phyloP scores from a whole-genome alignment of 1,140 invertebrate species.

The Hesperophylax magnus region DNA sequence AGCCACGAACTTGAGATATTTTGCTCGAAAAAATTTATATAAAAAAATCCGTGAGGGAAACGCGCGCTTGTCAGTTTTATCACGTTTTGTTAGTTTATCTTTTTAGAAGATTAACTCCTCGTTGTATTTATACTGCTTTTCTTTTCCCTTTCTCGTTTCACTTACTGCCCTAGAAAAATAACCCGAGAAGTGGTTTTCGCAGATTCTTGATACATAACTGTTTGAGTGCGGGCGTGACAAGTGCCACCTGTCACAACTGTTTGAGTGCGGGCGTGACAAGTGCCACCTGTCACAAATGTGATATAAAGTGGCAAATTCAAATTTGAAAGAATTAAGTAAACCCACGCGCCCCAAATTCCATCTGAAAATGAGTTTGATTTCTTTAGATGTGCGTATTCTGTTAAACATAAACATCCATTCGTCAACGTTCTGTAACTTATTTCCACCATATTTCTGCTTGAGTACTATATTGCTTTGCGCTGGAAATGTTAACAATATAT shows the following conservation, averaged over 20 bases:
- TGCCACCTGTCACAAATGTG: no score
- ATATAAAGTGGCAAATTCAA: no score
- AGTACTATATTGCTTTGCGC: no score
- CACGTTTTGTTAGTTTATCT: constrained; percentile 31
- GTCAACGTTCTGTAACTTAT: no score
- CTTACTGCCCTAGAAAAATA: neutral
- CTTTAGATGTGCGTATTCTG: no score
- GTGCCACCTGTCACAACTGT: neutral
- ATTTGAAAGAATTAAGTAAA: no score
- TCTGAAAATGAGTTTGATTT: no score
- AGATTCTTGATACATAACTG: neutral
- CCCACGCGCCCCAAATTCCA: no score
- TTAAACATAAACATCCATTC: no score
- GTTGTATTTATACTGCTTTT: neutral
- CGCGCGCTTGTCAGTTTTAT: constrained; percentile 16
- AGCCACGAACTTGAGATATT: constrained; percentile 13
- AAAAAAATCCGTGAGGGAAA: neutral
- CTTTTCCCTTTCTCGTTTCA: neutral
- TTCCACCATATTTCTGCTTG: no score
- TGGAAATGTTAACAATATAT: no score
- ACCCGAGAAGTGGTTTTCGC: neutral
- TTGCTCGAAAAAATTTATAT: constrained; percentile 6
- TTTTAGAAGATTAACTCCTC: constrained; percentile 25
- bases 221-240: neutral
- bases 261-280: neutral